Conservation (phyloP, 2,797 vertebrate genomes). For the Anomalospiza imberbis region DNA sequence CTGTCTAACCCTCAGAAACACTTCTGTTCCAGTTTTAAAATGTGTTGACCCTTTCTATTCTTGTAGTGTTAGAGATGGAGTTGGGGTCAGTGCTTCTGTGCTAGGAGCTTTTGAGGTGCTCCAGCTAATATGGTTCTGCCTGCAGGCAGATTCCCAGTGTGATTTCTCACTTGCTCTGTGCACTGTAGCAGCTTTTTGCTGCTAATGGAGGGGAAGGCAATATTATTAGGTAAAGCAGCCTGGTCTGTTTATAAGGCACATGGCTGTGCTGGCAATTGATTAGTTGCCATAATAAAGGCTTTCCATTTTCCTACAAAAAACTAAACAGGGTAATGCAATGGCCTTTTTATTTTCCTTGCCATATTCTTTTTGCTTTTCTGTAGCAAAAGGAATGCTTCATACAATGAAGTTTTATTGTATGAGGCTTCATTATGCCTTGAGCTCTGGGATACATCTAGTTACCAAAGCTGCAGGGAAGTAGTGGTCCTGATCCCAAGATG, state of each 20-base stretch:
- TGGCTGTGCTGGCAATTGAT: neutral
- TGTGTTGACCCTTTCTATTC: neutral
- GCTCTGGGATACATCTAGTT: neutral
- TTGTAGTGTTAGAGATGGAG: neutral
- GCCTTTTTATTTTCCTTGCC: neutral
- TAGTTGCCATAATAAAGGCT: neutral
- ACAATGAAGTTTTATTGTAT: neutral
- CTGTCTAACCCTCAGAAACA: neutral
- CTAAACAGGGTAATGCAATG: neutral
- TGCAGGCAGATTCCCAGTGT: neutral
- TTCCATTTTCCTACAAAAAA: neutral
- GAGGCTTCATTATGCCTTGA: neutral
- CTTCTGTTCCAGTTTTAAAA: neutral
- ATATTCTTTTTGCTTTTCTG: neutral
- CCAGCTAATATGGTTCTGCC: neutral
- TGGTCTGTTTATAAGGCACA: neutral
- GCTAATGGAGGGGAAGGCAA: neutral
- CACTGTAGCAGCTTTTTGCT: neutral
- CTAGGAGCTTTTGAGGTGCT: neutral
- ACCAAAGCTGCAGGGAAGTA: neutral
- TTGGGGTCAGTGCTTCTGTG: neutral
- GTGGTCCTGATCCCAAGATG: neutral
- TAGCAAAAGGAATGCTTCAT: neutral
- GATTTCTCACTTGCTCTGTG: neutral
- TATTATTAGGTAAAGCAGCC: neutral